Conservation (phyloP, 2,888 invertebrate genomes). For the Antitype chi region DNA sequence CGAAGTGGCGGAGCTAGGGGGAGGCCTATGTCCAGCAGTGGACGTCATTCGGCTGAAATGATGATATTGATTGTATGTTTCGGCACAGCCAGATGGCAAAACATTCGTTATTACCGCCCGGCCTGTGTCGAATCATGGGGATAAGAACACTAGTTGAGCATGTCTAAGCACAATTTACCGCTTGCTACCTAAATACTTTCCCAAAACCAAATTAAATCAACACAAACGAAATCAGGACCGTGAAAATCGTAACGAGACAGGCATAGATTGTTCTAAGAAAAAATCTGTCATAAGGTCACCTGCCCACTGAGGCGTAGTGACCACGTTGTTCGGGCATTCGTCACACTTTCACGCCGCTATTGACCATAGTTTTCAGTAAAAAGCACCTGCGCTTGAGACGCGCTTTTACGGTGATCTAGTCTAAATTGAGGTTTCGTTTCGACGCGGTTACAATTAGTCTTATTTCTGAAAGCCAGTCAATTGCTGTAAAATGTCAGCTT, state of each 20-base stretch:
- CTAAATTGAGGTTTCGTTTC: slow-evolving; percentile 37
- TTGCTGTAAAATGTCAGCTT: neutral
- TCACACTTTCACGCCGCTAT: slow-evolving; percentile 63
- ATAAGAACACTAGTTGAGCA: neutral
- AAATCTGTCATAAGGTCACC: slow-evolving; percentile 52
- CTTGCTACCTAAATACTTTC: slow-evolving; percentile 29
- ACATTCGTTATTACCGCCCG: neutral
- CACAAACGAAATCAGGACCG: slow-evolving; percentile 22
- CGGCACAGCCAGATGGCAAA: neutral
- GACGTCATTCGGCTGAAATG: too few relatives aligned
- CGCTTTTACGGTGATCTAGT: slow-evolving; percentile 38
- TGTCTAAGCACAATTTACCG: neutral
- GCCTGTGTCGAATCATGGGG: neutral
- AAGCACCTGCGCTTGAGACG: slow-evolving; percentile 40
- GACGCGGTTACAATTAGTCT: neutral
- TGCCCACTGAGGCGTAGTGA: slow-evolving; percentile 51
- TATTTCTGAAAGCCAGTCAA: slow-evolving; percentile 7
- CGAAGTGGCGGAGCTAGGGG: too few relatives aligned
- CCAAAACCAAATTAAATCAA: slow-evolving; percentile 26
- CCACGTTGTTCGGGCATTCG: slow-evolving; percentile 45
- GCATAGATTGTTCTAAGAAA: slow-evolving; percentile 44
- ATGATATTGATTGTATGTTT: neutral
- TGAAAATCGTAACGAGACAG: slow-evolving; percentile 36
- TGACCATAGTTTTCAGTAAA: slow-evolving; percentile 58
- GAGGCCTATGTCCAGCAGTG: too few relatives aligned